Conservation (phyloP, 1,140 invertebrate genomes). For the Drosophila bocqueti region DNA sequence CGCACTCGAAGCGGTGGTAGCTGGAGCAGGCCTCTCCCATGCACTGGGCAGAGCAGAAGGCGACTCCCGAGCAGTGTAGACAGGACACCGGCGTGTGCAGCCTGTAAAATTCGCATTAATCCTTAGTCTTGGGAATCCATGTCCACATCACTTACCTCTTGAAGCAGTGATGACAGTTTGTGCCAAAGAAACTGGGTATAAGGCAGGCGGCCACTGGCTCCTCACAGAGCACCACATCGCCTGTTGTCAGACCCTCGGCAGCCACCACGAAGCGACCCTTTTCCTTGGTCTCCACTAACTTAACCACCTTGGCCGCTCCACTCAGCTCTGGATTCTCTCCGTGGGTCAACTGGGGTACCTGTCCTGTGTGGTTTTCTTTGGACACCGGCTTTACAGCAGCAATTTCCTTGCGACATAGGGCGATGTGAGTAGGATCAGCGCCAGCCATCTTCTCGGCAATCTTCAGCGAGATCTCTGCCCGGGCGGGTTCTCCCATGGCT, state of each 20-base stretch:
- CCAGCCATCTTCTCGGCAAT: constrained; percentile 86
- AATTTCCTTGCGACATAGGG: constrained; percentile 62
- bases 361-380: constrained; percentile 4
- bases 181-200: constrained; percentile 89
- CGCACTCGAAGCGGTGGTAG: constrained; percentile 94
- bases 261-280: constrained; percentile 88
- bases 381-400: constrained; percentile 27
- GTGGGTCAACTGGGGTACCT: constrained; percentile 56
- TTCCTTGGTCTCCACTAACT: constrained; percentile 85
- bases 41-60: constrained; percentile 91
- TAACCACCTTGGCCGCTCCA: constrained; percentile 85
- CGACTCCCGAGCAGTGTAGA: constrained; percentile 90
- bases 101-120: constrained; percentile 71
- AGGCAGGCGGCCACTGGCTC: constrained; percentile 91
- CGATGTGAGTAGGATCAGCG: constrained; percentile 74
- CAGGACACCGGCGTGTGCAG: constrained; percentile 90
- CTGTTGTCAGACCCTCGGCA: constrained; percentile 86
- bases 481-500: constrained; percentile 85
- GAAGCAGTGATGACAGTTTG: constrained; percentile 94
- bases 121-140: not conserved
- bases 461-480: constrained; percentile 87
- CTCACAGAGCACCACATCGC: constrained; percentile 90
- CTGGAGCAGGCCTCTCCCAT: constrained; percentile 87
- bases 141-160: constrained; percentile 86
- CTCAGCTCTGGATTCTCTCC: constrained; percentile 74